phyloP scores from a whole-genome alignment of 2,113 vertebrate genomes.

The Hystrix brachyura region DNA sequence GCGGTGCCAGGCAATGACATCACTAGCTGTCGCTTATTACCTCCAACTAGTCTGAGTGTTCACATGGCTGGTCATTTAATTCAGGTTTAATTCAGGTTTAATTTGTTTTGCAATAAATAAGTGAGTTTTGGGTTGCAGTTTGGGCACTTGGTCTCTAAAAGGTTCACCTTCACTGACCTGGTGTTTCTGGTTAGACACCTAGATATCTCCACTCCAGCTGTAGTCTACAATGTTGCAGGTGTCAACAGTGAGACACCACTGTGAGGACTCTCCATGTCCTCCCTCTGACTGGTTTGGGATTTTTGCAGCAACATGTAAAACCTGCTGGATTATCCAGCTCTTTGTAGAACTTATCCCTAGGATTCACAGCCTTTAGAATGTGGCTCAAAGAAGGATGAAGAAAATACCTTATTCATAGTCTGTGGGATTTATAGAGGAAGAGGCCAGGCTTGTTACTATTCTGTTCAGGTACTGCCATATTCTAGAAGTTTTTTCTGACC shows the following conservation, averaged over 20 bases:
- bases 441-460: constrained; percentile 7
- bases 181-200: not conserved
- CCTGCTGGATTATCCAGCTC: not conserved
- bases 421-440: not conserved
- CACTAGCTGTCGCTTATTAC: not conserved
- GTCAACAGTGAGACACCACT: not conserved
- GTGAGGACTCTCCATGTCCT: not conserved
- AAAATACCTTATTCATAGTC: not conserved
- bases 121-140: not conserved
- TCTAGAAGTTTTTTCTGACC: not conserved
- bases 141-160: not conserved
- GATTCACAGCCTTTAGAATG: not conserved
- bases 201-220: not conserved
- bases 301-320: not conserved
- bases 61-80: not conserved
- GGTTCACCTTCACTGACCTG: not conserved
- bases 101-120: not conserved
- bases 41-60: not conserved
- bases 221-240: not conserved
- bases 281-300: not conserved
- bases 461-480: not conserved
- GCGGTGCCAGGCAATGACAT: not conserved
- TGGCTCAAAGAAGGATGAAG: not conserved
- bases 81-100: not conserved
- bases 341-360: constrained; percentile 31